These are phyloP conservation scores for Neoitamus cyanurus DNA, from an alignment of 2,888 invertebrate genomes.

Conservation along the genomic window DNA sequence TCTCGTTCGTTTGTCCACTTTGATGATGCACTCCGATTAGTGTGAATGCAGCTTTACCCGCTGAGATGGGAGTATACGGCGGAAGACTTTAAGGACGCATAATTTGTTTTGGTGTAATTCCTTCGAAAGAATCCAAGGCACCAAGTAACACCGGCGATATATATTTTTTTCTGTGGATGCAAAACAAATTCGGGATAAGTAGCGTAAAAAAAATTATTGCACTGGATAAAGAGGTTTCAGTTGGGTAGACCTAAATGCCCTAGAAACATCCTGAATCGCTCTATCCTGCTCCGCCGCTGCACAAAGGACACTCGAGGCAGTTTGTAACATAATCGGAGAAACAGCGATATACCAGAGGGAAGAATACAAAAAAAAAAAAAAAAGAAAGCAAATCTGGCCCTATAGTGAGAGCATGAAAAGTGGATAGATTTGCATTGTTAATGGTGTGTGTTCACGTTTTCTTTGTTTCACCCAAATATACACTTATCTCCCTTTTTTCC, in stretches of 20 bases:
- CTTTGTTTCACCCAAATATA: background rate
- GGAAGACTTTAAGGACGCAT: too few relatives aligned
- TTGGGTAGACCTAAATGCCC: background rate
- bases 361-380: background rate
- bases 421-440: background rate
- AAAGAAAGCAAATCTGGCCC: background rate
- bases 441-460: background rate
- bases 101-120: too few relatives aligned
- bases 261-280: background rate
- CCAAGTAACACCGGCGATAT: too few relatives aligned
- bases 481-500: background rate
- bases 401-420: background rate
- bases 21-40: background rate
- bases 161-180: too few relatives aligned
- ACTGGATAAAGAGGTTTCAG: background rate
- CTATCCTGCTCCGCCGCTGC: background rate
- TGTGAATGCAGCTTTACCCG: too few relatives aligned
- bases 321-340: background rate
- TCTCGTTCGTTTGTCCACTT: background rate
- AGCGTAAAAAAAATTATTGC: too few relatives aligned
- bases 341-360: background rate
- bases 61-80: too few relatives aligned
- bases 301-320: background rate
- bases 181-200: too few relatives aligned
- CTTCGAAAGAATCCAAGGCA: too few relatives aligned